Base-by-base conservation (phyloP, 2,113 vertebrate genomes). In the Grammomys dolichurus region DNA sequence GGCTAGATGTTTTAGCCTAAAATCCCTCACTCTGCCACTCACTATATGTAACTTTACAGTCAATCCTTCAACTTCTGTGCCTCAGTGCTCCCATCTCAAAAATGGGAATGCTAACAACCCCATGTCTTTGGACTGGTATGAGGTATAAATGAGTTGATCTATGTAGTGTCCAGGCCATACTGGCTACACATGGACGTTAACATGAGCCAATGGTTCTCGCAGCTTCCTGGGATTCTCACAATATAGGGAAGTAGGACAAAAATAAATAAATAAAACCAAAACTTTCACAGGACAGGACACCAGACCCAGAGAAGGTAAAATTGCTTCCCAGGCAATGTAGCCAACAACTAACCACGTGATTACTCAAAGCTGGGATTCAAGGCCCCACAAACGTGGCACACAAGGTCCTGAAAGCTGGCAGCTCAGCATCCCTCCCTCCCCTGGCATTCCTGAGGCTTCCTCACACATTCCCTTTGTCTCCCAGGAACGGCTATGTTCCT, bases 401-500 rank as follows among this genome's bases (percentile, higher is more conserved):
- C 3, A 56, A 77, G 65, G 28, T 58, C 26, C 56, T 48, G 48
- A n/a, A 7, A 3, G 3, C 56, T 70, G 48, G 77, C 60, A 1
- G 6, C 69, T 63, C 70, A 26, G 24, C 3, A 0, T 7, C 13
- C 46, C 56, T 28, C 73, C 48, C 58, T 48, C 33, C 58, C 19
- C 40, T 5, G 20, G 60, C 90, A 80, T 96, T 97, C 90, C 95
- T 95, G 96, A 60, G 97, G 97, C 72, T 70, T 94, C 92, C 78
- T 65, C 89, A 76, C 92, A 97, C 90, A 93, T 96, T 94, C 95
- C 19, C 65, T 51, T 91, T 51, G 69, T 40, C 33, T 96, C 76
- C 81, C 65, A 69, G 8, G 69, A 77, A 43, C 19, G 2, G 24
- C 7, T 0, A 33, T 0, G 0, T 48, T 90, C 93, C 91, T 77